phyloP scores from a whole-genome alignment of 2,113 vertebrate genomes.

The Theristicus caerulescens region DNA sequence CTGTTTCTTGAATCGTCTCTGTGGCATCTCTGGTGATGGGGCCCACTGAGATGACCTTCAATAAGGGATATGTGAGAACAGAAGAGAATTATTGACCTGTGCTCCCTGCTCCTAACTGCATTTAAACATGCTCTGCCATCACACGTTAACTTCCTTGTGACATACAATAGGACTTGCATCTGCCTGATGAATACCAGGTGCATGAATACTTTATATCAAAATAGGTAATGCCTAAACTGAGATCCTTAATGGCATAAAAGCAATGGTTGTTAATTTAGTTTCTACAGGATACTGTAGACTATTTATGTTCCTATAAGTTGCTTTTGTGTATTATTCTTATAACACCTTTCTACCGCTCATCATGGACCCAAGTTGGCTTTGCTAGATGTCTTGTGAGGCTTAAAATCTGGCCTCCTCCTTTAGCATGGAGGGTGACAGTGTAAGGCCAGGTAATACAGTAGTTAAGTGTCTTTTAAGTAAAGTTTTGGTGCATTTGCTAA shows the following conservation, averaged over 20 bases:
- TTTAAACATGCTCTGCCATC: not conserved
- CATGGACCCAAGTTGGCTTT: not conserved
- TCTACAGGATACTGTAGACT: not conserved
- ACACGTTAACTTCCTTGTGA: not conserved
- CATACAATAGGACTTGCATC: not conserved
- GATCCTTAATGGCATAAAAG: not conserved
- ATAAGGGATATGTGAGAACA: not conserved
- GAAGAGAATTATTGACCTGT: not conserved
- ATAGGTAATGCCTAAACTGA: not conserved
- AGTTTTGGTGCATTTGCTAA: not conserved
- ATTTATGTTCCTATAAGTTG: not conserved
- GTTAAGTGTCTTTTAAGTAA: not conserved
- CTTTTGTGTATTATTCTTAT: not conserved
- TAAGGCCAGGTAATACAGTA: not conserved
- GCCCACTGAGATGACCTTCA: not conserved
- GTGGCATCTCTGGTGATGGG: not conserved
- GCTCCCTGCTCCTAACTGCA: fast-evolving
- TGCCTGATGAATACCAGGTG: not conserved
- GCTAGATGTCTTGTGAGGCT: not conserved
- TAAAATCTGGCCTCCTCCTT: not conserved
- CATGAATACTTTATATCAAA: not conserved
- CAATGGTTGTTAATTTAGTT: not conserved
- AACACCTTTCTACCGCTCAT: not conserved
- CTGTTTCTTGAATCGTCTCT: not conserved
- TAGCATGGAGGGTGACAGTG: not conserved